Base-by-base conservation (phyloP, 2,888 invertebrate species). In the Synanthedon formicaeformis region DNA sequence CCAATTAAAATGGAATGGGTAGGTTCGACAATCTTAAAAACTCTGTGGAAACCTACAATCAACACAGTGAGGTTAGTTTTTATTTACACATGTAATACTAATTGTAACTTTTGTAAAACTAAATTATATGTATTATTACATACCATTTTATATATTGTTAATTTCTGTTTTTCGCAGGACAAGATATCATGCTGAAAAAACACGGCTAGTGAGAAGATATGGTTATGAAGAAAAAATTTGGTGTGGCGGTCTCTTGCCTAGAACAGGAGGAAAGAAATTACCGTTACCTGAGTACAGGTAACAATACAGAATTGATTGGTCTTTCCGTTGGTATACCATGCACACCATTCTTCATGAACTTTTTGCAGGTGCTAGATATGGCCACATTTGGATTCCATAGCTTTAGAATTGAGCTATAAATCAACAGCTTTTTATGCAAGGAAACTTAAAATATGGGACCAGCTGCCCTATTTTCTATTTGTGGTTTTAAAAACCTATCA, bases 191-290 rank as follows among this genome's bases (percentile, higher is more conserved):
- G 88, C 91, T 53, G 90, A 91, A 55, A 90, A 90, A 81, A 62
- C 92, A 2, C 91, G 91, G 2, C 63, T 91, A 11, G 66, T 93
- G 3, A 88, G 92, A 53, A 88, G 94, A 62, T 90, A 92, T 70
- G 96, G 95, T 1, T 94, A 93, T 64, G 71, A 90, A 57, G 94
- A 96, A 50, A 83, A 81, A 57, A 79, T 95, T 50, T 84, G 92
- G 63, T 87, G 88, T 63, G 84, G 85, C 55, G 96, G 96, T 1
- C 64, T 92, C 27, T 76, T 96, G 53, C 95, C 96, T 0, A 91
- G 93, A 64, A 67, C 88, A 45, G 83, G 89, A 55, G 88, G 89
- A 2, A 87, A 73, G 40, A 77, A 79, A 54, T 69, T 90, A 4
- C 90, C 92, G 1, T 89, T 94, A 69, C 94, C 94, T 0, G 82